Conservation (phyloP, 2,888 invertebrate species). For the Stictocephala bisonia region DNA sequence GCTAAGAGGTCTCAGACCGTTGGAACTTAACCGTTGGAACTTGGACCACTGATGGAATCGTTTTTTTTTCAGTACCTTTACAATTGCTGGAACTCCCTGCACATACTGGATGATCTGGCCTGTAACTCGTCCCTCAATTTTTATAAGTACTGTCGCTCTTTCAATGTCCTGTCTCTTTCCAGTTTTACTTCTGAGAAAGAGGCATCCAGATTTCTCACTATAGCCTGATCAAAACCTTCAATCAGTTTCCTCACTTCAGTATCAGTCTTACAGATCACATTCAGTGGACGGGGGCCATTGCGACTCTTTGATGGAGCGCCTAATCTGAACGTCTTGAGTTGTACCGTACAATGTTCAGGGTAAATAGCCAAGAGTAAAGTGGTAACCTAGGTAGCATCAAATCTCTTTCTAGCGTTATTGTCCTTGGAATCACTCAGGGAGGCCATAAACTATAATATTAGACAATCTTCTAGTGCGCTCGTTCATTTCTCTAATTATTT, state of each 20-base stretch:
- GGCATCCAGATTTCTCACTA: background rate
- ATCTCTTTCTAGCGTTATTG: background rate
- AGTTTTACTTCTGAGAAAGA: background rate
- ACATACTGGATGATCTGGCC: constrained; percentile 11
- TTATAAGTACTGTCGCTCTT: background rate
- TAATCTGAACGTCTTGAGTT: background rate
- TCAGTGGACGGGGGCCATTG: background rate
- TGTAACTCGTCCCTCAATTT: background rate
- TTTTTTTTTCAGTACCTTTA: too few species aligned
- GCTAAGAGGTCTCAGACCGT: background rate
- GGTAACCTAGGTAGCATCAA: background rate
- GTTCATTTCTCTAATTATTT: constrained; percentile 8
- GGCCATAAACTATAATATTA: constrained; percentile 8
- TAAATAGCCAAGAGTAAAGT: background rate
- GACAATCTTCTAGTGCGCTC: background rate
- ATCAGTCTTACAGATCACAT: background rate
- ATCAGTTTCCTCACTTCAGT: background rate
- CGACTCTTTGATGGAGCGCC: background rate
- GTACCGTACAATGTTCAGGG: background rate
- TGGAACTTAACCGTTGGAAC: background rate
- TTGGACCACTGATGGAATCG: too few species aligned
- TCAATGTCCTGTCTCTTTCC: background rate
- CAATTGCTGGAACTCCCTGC: constrained; percentile 9
- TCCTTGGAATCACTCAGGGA: constrained; percentile 14
- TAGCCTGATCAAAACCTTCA: background rate